Evolutionary conservation across 2,888 invertebrate species (phyloP), one percentile per base, ranked within the genome.

Genomic region (Cephus spinipes): DNA sequence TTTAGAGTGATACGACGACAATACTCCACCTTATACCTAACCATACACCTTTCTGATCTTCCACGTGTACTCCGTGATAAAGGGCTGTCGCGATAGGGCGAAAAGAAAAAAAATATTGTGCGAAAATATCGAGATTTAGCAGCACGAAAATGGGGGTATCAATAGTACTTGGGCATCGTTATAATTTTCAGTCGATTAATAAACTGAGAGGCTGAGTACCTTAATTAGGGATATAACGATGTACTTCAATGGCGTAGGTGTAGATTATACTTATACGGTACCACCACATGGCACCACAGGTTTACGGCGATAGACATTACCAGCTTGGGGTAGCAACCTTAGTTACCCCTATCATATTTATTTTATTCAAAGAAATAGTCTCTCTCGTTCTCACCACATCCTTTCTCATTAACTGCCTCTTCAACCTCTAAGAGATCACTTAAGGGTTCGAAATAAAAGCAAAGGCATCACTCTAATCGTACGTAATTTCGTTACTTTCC

Each of bases 1-100:
- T 84, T 83, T 80, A 78, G 80, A 82, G 79, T 80, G 81, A 82
- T 82, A 81, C 23, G 55, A 15, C 23, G 55, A 55, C 55, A 55
- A 55, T 55, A 55, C 23, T 23, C 55, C 9, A 55, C 23, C 55
- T 23, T 55, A 55, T 55, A 55, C 9, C 23, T 55, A 55, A 55
- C 23, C 55, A 23, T 23, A 55, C 9, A 55, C 23, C 23, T 55
- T 23, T 55, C 23, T 55, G 55, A 55, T 55, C 55, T 55, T 55
- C 55, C 55, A 55, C 55, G 2, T 55, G 55, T 6, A 23, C 9
- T 9, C 55, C 9, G 9, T 23, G 55, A 55, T 55, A 55, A 55
- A 55, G 9, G 23, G 55, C 55, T 55, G 23, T 55, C 23, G 23
- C 55, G 55, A 55, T 55, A 23, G 55, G 23, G 55, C 9, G 23